Percentiles rank a stretch among this genome's conserved stretches.
Conservation (phyloP, 2,888 invertebrate genomes). For the Gandaritis pyraliata region DNA sequence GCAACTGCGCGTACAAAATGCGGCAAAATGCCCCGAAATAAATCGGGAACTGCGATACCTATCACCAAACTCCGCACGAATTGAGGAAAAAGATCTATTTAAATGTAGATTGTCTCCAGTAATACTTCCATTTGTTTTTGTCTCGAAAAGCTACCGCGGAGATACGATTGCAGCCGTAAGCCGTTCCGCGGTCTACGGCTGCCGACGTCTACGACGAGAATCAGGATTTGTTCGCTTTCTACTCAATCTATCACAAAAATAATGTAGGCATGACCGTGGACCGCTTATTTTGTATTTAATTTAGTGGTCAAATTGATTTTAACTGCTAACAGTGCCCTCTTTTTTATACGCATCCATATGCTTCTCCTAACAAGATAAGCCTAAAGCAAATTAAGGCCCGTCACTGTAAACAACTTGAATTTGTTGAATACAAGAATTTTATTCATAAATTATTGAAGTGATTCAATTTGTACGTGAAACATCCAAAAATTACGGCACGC, state of each 20-base stretch:
- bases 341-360: no score
- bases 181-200: slow-evolving; percentile 62
- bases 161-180: slow-evolving; percentile 69
- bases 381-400: slow-evolving; percentile 54
- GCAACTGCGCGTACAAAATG: slow-evolving; percentile 46
- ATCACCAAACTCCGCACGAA: slow-evolving; percentile 79
- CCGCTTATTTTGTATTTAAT: no score
- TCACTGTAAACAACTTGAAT: slow-evolving; percentile 61
- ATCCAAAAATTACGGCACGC: slow-evolving; percentile 60
- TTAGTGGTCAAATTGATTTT: no score
- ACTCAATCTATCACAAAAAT: slow-evolving; percentile 2
- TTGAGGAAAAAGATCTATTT: slow-evolving; percentile 83
- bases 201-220: slow-evolving; percentile 40
- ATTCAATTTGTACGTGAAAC: slow-evolving; percentile 63
- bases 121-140: slow-evolving; percentile 84
- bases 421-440: slow-evolving; percentile 61
- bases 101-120: slow-evolving; percentile 82
- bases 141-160: slow-evolving; percentile 68
- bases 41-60: slow-evolving; percentile 79
- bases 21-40: slow-evolving; percentile 73
- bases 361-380: slow-evolving; percentile 48
- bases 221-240: slow-evolving; percentile 40
- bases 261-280: no score
- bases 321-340: no score
- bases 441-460: slow-evolving; percentile 58